Evolutionary conservation across 2,797 vertebrate species (phyloP).

Genomic region (Orientallactaga sibirica): DNA sequence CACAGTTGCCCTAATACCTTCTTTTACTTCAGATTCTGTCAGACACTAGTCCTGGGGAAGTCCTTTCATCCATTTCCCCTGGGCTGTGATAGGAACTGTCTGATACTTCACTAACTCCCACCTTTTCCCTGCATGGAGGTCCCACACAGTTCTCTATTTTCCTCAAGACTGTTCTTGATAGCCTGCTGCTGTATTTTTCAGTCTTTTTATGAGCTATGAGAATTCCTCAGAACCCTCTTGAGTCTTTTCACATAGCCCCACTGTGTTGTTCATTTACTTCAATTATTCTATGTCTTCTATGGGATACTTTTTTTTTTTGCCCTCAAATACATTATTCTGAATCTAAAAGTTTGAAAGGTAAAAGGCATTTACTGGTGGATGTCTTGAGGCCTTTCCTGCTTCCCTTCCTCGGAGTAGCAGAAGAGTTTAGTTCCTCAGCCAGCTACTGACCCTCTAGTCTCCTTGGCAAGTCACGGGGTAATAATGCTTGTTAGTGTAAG

Average conservation of each 20-base stretch:
- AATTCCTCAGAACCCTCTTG: background rate
- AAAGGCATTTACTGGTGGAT: background rate
- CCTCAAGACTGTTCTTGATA: background rate
- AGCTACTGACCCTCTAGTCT: background rate
- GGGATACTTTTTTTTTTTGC: background rate
- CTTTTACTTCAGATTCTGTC: background rate
- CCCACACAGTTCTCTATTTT: background rate
- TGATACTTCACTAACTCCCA: background rate
- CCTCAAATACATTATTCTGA: background rate
- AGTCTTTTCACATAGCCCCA: background rate
- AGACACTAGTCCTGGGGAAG: background rate
- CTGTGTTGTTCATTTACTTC: background rate
- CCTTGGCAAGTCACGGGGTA: background rate
- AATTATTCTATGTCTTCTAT: background rate
- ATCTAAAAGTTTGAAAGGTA: constrained; percentile 38
- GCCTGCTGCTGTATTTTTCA: background rate
- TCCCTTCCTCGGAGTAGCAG: background rate
- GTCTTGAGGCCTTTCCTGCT: background rate
- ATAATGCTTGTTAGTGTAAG: background rate
- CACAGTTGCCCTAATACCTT: background rate
- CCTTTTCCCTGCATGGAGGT: background rate
- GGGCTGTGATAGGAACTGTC: background rate
- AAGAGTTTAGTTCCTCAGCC: background rate
- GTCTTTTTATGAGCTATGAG: background rate
- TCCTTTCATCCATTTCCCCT: background rate